These are phyloP conservation scores for Metellina segmentata DNA, from an alignment of 2,888 invertebrate genomes.

Conservation along the genomic window DNA sequence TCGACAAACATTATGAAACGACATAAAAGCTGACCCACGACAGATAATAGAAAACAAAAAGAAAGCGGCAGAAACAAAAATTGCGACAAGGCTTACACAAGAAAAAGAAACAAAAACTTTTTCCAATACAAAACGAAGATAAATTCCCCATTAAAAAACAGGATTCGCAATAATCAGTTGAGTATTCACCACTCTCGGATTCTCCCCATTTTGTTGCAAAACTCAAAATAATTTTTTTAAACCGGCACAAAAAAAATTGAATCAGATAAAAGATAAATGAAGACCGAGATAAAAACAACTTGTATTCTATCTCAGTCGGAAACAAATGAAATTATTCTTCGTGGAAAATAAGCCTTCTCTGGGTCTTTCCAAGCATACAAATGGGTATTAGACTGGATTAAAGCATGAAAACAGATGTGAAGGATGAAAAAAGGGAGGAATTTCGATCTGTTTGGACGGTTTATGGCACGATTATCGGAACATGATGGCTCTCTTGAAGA, in stretches of 20 bases:
- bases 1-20: no score
- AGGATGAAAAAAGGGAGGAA: background rate
- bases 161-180: background rate
- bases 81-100: background rate
- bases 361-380: slow-evolving; percentile 21
- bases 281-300: slow-evolving; percentile 6
- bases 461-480: slow-evolving; percentile 33
- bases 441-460: slow-evolving; percentile 24
- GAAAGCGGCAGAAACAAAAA: background rate
- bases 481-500: background rate
- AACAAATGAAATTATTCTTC: slow-evolving; percentile 37
- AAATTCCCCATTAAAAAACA: background rate
- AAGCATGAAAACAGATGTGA: background rate
- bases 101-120: background rate
- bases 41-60: no score
- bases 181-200: background rate
- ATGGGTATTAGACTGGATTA: slow-evolving; percentile 62
- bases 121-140: background rate
- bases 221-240: background rate
- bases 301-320: slow-evolving; percentile 5
- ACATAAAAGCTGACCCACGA: no score
- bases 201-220: background rate
- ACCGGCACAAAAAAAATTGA: slow-evolving; percentile 4
- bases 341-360: slow-evolving; percentile 27
- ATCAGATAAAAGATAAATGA: slow-evolving; percentile 36